phyloP scores from a whole-genome alignment of 2,113 vertebrate species.

The Hassar affinis region DNA sequence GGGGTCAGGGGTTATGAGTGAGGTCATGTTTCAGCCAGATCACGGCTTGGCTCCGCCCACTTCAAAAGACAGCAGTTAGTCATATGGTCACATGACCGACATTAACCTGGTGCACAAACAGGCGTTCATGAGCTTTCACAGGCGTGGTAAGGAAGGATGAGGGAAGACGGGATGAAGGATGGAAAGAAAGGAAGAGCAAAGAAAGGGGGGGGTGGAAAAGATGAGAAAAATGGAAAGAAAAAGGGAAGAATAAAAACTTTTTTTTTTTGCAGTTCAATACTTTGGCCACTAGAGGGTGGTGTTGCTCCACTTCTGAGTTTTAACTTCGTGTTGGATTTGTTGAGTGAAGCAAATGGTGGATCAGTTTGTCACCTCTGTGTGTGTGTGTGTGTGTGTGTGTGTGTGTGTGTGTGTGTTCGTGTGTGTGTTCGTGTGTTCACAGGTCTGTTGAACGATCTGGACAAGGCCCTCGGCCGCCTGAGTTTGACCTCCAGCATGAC shows the following conservation, averaged over 20 bases:
- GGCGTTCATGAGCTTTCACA: no score
- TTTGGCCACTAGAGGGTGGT: conserved; percentile 9
- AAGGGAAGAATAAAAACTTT: no score
- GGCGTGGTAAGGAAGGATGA: no score
- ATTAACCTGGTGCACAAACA: neutral
- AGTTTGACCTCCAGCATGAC: conserved; percentile 80
- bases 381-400: neutral
- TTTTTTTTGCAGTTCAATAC: neutral
- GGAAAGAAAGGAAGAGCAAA: no score
- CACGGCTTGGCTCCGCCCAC: neutral
- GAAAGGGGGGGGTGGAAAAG: no score
- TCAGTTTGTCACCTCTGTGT: neutral
- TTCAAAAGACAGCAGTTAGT: neutral
- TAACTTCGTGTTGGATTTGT: neutral
- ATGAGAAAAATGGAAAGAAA: neutral
- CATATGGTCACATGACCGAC: neutral
- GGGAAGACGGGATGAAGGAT: neutral
- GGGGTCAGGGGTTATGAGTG: conserved; percentile 25
- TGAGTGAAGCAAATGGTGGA: neutral
- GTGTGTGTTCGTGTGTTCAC: conserved; percentile 35
- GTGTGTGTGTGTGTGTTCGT: neutral
- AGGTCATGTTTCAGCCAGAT: no score
- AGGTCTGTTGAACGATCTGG: conserved; percentile 86
- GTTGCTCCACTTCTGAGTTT: neutral
- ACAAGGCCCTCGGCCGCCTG: conserved; percentile 70